These are phyloP conservation scores for Ailurus styani DNA, from an alignment of 2,113 vertebrate genomes.

Conservation along the genomic window DNA sequence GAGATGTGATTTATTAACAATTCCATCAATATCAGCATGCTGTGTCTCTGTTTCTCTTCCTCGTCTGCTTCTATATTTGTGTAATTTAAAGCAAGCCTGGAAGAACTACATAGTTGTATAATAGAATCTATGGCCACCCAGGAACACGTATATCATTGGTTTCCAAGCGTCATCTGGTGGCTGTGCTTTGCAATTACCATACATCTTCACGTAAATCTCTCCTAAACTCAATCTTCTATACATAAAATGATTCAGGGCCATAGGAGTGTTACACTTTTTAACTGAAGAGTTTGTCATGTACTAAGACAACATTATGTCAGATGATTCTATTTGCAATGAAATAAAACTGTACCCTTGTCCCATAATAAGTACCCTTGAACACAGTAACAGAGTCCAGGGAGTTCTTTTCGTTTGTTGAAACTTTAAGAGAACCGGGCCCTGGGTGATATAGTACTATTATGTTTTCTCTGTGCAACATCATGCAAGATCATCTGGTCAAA, in stretches of 20 bases:
- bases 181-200: constrained; percentile 4
- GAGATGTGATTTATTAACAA: neutral
- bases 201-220: neutral
- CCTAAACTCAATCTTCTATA: neutral
- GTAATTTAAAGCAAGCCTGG: neutral
- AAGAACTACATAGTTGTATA: neutral
- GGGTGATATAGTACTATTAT: neutral
- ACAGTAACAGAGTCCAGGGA: neutral
- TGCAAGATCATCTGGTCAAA: neutral
- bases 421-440: constrained; percentile 4
- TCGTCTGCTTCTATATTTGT: neutral
- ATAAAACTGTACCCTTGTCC: neutral
- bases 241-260: neutral
- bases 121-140: neutral
- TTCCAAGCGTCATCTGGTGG: constrained; percentile 66
- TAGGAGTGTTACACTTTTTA: neutral
- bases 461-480: neutral
- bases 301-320: neutral
- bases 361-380: neutral
- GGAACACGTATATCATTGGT: neutral
- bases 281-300: neutral
- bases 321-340: neutral
- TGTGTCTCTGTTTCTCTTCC: neutral
- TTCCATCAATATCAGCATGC: neutral
- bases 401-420: neutral